Percentiles rank a stretch among this genome's conserved stretches.
phyloP scores from a whole-genome alignment of 2,888 invertebrate genomes.

The Ferdinandea cuprea region DNA sequence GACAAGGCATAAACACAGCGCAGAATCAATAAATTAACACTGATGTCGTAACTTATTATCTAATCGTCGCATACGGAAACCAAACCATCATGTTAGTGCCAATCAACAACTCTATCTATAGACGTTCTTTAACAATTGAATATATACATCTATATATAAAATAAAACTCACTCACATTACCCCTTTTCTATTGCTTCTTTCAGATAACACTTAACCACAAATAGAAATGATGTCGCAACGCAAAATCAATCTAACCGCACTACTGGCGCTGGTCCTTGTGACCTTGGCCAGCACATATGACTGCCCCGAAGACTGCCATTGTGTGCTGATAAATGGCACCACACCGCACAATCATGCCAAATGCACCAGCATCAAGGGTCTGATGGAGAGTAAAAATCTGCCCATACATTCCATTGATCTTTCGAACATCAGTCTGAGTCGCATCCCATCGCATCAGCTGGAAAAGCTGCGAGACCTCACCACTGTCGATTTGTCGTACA shows the following conservation, averaged over 20 bases:
- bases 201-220: conserved; percentile 52
- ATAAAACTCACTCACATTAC: neutral
- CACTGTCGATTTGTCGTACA: conserved; percentile 87
- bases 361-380: conserved; percentile 80
- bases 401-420: conserved; percentile 85
- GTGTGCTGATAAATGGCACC: conserved; percentile 78
- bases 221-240: conserved; percentile 64
- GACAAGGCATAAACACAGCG: too few relatives aligned
- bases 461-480: conserved; percentile 86
- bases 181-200: conserved; percentile 4
- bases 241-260: conserved; percentile 52
- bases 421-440: conserved; percentile 86
- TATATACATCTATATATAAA: too few relatives aligned
- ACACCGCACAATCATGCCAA: conserved; percentile 80
- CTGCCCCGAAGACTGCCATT: conserved; percentile 81
- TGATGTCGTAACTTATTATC: conserved; percentile 48
- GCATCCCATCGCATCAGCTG: conserved; percentile 84
- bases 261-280: conserved; percentile 57
- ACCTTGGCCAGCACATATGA: conserved; percentile 65
- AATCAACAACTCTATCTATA: neutral
- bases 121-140: too few relatives aligned
- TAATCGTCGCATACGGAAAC: conserved; percentile 44
- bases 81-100: neutral
- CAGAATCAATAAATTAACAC: conserved; percentile 37
- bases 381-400: conserved; percentile 76